These are phyloP conservation scores for Neolamprologus sp. DNA, from an alignment of 2,113 vertebrate genomes.

Conservation along the genomic window DNA sequence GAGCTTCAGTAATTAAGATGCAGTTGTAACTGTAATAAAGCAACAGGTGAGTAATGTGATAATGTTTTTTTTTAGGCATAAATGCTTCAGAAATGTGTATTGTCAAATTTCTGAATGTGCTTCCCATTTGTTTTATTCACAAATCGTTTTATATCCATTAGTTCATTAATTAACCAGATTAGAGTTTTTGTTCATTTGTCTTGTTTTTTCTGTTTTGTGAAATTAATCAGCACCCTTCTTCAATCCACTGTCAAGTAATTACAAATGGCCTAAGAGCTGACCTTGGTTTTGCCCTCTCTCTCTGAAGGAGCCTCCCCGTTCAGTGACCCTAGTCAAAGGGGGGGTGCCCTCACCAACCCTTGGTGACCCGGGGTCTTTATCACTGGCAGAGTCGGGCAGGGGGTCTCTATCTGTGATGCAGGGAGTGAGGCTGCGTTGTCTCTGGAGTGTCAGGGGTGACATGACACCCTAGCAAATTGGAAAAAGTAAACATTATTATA, in stretches of 20 bases:
- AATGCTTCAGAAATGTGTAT: not conserved
- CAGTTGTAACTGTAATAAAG: not conserved
- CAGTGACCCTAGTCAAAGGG: conserved; percentile 9
- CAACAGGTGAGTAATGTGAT: not conserved
- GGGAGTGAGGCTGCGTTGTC: conserved; percentile 57
- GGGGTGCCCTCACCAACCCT: conserved; percentile 34
- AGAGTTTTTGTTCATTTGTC: not conserved
- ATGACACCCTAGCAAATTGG: conserved; percentile 46
- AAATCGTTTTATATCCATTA: not conserved
- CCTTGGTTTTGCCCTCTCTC: conserved; percentile 42
- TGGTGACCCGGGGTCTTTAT: conserved; percentile 60
- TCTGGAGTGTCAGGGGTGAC: conserved; percentile 53
- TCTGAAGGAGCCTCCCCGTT: conserved; percentile 52
- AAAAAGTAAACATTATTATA: not conserved
- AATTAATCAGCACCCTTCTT: not conserved
- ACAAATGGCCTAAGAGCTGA: not conserved
- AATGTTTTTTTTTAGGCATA: not conserved
- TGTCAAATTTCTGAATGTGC: not conserved
- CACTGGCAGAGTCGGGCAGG: conserved; percentile 47
- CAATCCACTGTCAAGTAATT: not conserved
- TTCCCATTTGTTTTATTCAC: not conserved
- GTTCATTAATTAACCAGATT: not conserved
- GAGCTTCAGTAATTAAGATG: not conserved
- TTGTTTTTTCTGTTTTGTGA: not conserved
- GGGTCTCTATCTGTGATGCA: conserved; percentile 69